phyloP scores from a whole-genome alignment of 2,888 invertebrate genomes.

The Epistrophe grossulariae region DNA sequence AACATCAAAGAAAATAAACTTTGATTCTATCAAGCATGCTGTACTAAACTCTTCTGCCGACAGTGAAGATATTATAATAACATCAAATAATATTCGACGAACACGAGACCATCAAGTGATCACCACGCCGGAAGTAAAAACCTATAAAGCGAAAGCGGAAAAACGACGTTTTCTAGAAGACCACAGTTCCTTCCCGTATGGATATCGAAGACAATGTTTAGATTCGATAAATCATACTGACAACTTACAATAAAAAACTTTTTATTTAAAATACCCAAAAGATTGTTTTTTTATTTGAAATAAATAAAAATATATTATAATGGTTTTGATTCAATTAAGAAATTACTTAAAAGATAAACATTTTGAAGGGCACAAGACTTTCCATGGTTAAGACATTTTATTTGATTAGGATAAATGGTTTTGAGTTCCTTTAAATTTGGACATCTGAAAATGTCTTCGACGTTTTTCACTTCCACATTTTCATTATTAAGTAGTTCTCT shows the following conservation, averaged over 20 bases:
- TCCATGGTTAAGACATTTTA: neutral
- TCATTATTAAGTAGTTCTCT: neutral
- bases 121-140: neutral
- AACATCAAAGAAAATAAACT: constrained; percentile 11
- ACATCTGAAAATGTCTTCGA: neutral
- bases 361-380: neutral
- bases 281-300: too few relatives aligned
- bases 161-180: neutral
- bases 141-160: neutral
- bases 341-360: neutral
- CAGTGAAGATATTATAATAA: neutral
- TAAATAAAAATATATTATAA: too few relatives aligned
- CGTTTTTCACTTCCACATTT: neutral
- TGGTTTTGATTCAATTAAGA: too few relatives aligned
- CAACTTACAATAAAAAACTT: too few relatives aligned
- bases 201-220: too few relatives aligned
- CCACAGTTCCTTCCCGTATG: constrained; percentile 8
- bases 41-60: neutral
- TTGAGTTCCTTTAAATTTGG: neutral
- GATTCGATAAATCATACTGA: too few relatives aligned
- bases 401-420: neutral
- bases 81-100: too few relatives aligned
- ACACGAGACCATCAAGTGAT: neutral
- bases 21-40: neutral
- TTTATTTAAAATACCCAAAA: too few relatives aligned